phyloP scores from a whole-genome alignment of 2,113 vertebrate species.

The Geococcyx californianus region DNA sequence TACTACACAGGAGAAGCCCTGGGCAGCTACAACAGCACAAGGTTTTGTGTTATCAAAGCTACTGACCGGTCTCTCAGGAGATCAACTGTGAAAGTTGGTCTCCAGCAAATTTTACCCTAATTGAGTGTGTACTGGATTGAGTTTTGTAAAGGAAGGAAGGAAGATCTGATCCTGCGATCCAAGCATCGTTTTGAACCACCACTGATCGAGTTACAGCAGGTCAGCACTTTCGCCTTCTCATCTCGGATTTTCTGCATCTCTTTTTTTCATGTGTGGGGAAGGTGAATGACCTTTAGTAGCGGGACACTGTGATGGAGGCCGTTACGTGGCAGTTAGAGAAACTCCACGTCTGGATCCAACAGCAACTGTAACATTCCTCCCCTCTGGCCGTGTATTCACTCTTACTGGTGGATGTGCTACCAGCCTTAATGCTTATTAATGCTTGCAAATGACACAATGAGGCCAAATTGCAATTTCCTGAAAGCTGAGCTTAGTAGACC shows the following conservation, averaged over 20 bases:
- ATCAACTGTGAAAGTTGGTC: background rate
- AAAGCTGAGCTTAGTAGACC: constrained; percentile 16
- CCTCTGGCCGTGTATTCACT: background rate
- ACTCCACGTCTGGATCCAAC: background rate
- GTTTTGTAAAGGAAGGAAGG: background rate
- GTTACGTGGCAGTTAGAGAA: background rate
- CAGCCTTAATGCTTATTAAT: background rate
- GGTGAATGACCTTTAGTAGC: background rate
- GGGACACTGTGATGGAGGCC: background rate
- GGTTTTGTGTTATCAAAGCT: constrained; percentile 26
- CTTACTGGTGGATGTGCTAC: background rate
- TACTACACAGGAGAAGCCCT: background rate
- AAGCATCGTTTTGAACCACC: background rate
- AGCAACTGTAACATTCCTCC: background rate
- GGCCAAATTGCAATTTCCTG: background rate
- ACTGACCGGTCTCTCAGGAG: background rate
- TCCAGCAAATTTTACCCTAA: background rate
- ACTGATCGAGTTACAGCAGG: background rate
- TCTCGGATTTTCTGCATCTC: background rate
- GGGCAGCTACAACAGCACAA: constrained; percentile 6
- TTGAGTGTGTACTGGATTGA: background rate
- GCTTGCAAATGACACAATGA: background rate
- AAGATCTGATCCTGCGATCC: background rate
- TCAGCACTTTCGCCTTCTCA: background rate
- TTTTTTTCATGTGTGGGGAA: background rate